Evolutionary conservation across 1,140 invertebrate genomes (phyloP).

Genomic region (Acromyrmex charruanus): DNA sequence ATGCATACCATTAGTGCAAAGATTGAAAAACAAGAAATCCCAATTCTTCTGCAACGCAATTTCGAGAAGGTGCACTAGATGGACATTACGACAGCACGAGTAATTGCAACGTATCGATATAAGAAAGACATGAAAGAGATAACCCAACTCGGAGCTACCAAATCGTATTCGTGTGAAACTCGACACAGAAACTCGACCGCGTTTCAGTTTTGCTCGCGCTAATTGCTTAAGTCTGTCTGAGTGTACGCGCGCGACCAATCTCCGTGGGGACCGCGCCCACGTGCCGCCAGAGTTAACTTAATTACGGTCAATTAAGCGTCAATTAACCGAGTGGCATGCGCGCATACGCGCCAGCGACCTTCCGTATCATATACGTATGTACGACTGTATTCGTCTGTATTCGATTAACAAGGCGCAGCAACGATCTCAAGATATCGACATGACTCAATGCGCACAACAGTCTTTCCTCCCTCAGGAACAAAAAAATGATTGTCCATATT

Average conservation of each 20-base stretch:
- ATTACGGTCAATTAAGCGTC: conserved; percentile 83
- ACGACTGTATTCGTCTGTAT: conserved; percentile 58
- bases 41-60: background rate
- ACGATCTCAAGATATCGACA: background rate
- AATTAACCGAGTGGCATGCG: conserved; percentile 78
- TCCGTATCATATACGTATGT: conserved; percentile 5
- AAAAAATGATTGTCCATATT: background rate
- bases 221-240: conserved; percentile 62
- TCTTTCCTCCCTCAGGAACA: background rate
- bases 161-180: conserved; percentile 9
- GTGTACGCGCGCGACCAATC: conserved; percentile 68
- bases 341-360: conserved; percentile 35
- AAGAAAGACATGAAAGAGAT: background rate
- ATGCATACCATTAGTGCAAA: background rate
- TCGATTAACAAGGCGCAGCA: conserved; percentile 67
- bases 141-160: background rate
- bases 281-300: conserved; percentile 79
- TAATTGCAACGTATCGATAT: background rate
- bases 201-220: conserved; percentile 48
- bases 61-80: background rate
- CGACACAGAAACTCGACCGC: background rate
- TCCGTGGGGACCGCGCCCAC: conserved; percentile 69
- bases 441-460: background rate
- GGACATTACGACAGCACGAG: background rate
- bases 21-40: background rate